phyloP scores from a whole-genome alignment of 2,888 invertebrate genomes.

The Chirona hameri region DNA sequence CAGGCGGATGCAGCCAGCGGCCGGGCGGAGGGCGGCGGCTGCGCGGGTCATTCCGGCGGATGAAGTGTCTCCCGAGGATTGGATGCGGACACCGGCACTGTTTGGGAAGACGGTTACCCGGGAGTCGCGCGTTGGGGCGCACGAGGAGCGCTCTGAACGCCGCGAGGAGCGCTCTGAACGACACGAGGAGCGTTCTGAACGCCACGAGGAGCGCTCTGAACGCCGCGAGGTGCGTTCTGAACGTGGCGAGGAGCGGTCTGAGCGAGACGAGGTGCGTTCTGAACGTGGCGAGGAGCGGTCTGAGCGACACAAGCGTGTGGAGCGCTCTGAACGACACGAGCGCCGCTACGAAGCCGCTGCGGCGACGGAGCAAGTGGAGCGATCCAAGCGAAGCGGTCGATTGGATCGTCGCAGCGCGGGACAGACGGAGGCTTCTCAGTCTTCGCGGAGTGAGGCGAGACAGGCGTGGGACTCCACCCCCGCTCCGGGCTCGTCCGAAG shows the following conservation, averaged over 20 bases:
- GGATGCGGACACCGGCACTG: neutral
- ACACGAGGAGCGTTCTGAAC: neutral
- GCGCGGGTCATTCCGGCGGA: neutral
- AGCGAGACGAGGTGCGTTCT: neutral
- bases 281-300: neutral
- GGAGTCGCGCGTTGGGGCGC: neutral
- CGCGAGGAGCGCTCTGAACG: neutral
- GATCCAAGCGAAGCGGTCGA: too few relatives aligned
- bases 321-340: neutral
- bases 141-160: neutral
- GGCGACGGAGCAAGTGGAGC: too few relatives aligned
- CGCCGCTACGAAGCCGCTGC: too few relatives aligned
- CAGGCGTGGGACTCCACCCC: neutral
- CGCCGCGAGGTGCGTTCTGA: neutral
- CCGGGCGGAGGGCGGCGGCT: neutral
- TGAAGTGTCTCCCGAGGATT: neutral
- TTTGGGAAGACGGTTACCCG: neutral
- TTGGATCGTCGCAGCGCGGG: neutral
- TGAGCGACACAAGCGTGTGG: neutral
- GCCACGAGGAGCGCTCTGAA: neutral
- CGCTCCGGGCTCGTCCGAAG: too few relatives aligned
- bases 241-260: neutral
- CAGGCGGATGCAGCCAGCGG: neutral
- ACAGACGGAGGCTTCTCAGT: neutral
- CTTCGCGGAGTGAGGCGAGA: neutral